These are phyloP conservation scores for Dasyurus viverrinus DNA, from an alignment of 2,113 vertebrate genomes.

Conservation along the genomic window DNA sequence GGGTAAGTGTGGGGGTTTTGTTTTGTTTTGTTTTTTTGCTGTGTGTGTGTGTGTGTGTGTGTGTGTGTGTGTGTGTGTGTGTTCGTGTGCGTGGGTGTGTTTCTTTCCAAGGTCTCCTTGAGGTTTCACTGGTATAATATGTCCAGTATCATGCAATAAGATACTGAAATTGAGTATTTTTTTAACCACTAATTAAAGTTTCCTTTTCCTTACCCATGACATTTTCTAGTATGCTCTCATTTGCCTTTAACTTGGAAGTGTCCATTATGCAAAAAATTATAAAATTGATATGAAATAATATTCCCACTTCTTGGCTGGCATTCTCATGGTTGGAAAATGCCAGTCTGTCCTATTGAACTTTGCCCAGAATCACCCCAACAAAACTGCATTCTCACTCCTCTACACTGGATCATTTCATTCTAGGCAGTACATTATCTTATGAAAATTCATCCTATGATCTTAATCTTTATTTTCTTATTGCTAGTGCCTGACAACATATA, in stretches of 20 bases:
- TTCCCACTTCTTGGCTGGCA: constrained; percentile 16
- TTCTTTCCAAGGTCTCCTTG: not conserved
- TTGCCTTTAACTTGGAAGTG: constrained; percentile 13
- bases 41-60: not conserved
- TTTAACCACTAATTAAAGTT: not conserved
- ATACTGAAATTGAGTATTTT: not conserved
- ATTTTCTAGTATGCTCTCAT: constrained; percentile 18
- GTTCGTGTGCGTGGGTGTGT: not conserved
- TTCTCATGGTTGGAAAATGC: constrained; percentile 31
- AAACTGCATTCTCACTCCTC: not conserved
- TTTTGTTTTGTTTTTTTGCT: too few relatives aligned
- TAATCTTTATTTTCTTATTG: not conserved
- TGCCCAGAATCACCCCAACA: not conserved
- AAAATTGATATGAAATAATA: constrained; percentile 17
- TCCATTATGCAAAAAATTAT: constrained; percentile 54
- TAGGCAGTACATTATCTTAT: not conserved
- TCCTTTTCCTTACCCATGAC: not conserved
- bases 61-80: not conserved
- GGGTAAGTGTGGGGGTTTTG: not conserved
- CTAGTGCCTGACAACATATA: constrained; percentile 43
- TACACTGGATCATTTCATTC: not conserved
- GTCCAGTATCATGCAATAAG: too few relatives aligned
- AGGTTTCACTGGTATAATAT: not conserved
- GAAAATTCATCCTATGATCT: not conserved
- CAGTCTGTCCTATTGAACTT: not conserved